phyloP scores from a whole-genome alignment of 2,113 vertebrate species.

The Crotophaga sulcirostris region DNA sequence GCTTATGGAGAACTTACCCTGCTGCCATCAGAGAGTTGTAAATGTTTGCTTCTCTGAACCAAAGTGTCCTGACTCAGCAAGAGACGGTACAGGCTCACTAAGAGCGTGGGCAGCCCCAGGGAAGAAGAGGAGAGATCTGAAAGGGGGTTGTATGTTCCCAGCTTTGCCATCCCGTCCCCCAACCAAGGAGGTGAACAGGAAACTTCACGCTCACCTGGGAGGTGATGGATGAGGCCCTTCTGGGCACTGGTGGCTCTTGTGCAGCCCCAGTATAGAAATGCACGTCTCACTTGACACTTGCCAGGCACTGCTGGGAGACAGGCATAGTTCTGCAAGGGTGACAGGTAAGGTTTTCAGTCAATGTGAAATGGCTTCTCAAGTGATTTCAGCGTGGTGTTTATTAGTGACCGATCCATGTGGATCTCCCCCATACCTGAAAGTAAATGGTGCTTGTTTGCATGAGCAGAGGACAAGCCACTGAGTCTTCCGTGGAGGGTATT shows the following conservation, averaged over 20 bases:
- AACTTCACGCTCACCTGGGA: neutral
- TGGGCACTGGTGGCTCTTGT: neutral
- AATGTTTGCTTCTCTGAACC: conserved; percentile 23
- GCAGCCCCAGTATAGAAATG: neutral
- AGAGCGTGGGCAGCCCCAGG: neutral
- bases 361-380: neutral
- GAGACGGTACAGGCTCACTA: neutral
- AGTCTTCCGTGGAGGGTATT: neutral
- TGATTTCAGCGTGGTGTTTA: accelerated
- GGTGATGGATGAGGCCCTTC: neutral
- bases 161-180: neutral
- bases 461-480: neutral
- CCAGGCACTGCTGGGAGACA: neutral
- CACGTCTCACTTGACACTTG: neutral
- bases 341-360: neutral
- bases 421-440: neutral
- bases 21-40: neutral
- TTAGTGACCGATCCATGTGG: neutral
- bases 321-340: neutral
- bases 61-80: neutral
- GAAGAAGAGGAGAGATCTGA: neutral
- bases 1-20: conserved; percentile 28
- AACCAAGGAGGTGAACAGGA: neutral
- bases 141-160: neutral
- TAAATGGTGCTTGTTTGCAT: accelerated